Base-by-base conservation (phyloP, 2,113 vertebrate genomes). In the Cyprinus carpio region DNA sequence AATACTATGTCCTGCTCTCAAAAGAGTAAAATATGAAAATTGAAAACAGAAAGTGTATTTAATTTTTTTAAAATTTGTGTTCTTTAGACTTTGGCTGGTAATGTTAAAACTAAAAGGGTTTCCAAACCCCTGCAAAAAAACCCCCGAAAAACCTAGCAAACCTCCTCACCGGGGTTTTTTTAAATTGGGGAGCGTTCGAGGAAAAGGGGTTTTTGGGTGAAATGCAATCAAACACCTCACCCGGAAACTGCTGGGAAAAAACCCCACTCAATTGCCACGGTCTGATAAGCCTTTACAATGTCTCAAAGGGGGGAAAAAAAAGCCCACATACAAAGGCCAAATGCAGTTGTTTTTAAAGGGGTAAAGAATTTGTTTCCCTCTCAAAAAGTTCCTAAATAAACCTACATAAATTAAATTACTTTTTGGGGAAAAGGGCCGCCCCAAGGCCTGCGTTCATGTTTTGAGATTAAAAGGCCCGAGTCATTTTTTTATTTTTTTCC, bases 191-290 rank as follows among this genome's bases (percentile, higher is more conserved):
- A 43, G 40, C 40, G 2, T 43, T 43, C 10, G 40, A 43, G 25
- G n/a, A n/a, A n/a, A 60, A 9, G 58, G 46, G 16, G 58, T 77
- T 75, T 40, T 25, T 77, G 56, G 69, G 72, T 51, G 54, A 43
- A 60, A 40, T 65, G 43, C 67, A 43, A n/a, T 85, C 58, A 67
- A 29, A 74, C 77, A 81, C 77, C 84, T 81, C 81, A 76, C 81
- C 84, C 81, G 37, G 4, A 64, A 81, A 85, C 34, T 18, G 64
- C 13, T 79, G 46, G 54, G 27, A 78, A 71, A 54, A 49, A n/a
- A n/a, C n/a, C 65, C 74, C 77, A 72, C 34, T 67, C 58, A 85
- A 84, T 46, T 54, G 75, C 40, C 0, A 11, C 18, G 49, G 64
- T 29, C 40, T 56, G 49, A 69, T 37, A 72, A 58, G 25, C 60